These are phyloP conservation scores for Ptilorrhoa leucosticta DNA, from an alignment of 2,113 vertebrate genomes.

Conservation along the genomic window DNA sequence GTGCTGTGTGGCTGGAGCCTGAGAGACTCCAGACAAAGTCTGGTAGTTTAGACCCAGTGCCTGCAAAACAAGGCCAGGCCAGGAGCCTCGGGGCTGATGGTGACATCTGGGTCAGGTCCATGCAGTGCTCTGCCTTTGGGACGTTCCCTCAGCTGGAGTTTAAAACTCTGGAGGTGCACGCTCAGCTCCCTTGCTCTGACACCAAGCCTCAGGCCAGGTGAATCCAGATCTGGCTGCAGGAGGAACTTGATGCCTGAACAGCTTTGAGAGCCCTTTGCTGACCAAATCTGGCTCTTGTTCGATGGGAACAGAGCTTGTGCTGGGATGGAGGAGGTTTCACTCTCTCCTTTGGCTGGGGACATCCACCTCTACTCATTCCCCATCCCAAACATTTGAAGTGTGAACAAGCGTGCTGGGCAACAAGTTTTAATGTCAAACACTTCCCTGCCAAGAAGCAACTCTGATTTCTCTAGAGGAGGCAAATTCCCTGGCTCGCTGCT, in stretches of 20 bases:
- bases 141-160: background rate
- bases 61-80: background rate
- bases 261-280: background rate
- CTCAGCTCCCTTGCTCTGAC: background rate
- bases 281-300: background rate
- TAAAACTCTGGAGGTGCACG: background rate
- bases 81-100: background rate
- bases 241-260: background rate
- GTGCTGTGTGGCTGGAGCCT: background rate
- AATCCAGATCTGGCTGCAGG: background rate
- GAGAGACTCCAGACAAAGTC: background rate
- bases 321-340: background rate
- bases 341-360: background rate
- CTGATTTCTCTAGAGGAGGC: background rate
- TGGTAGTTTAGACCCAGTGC: background rate
- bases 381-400: background rate
- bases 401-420: background rate
- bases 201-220: background rate
- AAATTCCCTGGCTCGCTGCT: background rate
- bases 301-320: rapidly evolving
- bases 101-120: background rate
- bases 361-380: background rate
- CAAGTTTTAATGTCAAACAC: background rate
- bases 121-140: background rate
- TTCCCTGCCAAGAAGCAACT: background rate